Percentiles rank a stretch among this genome's conserved stretches.
Conservation (phyloP, 2,888 invertebrate genomes). For the Xylota segnis region DNA sequence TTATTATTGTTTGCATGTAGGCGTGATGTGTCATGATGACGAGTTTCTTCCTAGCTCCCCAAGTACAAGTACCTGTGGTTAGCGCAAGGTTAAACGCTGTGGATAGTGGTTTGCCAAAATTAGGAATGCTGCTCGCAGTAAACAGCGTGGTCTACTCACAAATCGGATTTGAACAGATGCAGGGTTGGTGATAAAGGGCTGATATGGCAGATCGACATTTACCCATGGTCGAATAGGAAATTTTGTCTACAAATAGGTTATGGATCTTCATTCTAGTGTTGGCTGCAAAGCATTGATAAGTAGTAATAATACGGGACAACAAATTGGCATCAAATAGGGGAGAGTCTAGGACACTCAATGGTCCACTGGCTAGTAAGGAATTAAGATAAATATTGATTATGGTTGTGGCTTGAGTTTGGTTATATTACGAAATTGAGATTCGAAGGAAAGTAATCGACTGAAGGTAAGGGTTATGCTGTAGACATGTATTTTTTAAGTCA, state of each 20-base stretch:
- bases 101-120: conserved; percentile 14
- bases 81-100: conserved; percentile 23
- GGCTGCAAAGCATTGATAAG: conserved; percentile 6
- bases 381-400: conserved; percentile 2
- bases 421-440: too few species aligned
- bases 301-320: background rate
- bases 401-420: background rate
- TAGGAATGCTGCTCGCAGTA: conserved; percentile 18
- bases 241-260: conserved; percentile 5
- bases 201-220: conserved; percentile 1
- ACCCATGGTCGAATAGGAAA: conserved; percentile 2
- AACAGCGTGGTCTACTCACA: conserved; percentile 10
- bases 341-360: background rate
- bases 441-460: too few species aligned
- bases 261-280: background rate
- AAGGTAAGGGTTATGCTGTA: too few species aligned
- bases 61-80: background rate
- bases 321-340: background rate
- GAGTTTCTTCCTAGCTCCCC: background rate
- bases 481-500: too few species aligned
- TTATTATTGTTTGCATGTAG: conserved; percentile 60
- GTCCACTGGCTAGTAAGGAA: background rate
- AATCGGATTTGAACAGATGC: conserved; percentile 45
- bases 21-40: conserved; percentile 44
- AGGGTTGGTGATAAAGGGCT: conserved; percentile 25